Conservation (phyloP, 2,888 invertebrate species). For the Melieria omissa region DNA sequence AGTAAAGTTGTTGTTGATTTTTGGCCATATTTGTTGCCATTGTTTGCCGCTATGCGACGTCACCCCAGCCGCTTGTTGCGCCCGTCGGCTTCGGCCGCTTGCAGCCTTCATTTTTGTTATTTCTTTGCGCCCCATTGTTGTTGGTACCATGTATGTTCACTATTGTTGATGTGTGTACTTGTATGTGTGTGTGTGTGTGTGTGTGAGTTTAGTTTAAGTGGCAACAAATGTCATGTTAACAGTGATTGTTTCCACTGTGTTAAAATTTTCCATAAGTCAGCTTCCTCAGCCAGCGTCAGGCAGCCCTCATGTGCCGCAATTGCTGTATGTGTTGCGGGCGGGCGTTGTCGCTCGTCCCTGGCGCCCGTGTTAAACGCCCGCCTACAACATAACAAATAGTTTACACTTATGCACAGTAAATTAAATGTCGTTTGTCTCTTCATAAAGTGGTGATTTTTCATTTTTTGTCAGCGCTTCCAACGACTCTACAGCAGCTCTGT, state of each 20-base stretch:
- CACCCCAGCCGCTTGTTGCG: too few species aligned
- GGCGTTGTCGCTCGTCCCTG: background rate
- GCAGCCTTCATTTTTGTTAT: constrained; percentile 2
- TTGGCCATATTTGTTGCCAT: background rate
- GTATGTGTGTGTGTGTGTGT: too few species aligned
- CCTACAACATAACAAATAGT: constrained; percentile 21
- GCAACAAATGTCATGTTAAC: constrained; percentile 43
- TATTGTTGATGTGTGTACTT: background rate
- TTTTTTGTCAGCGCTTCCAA: constrained; percentile 1
- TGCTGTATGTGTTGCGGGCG: too few species aligned
- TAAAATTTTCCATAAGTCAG: constrained; percentile 16
- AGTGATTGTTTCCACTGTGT: constrained; percentile 17
- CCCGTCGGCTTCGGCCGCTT: background rate
- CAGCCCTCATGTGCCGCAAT: background rate
- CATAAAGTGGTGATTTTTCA: constrained; percentile 25
- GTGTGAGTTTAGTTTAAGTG: constrained; percentile 27
- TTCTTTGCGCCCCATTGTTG: background rate
- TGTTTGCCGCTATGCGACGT: background rate
- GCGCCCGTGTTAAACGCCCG: background rate
- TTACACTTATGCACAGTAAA: constrained; percentile 30
- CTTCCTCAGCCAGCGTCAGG: background rate
- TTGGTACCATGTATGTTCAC: background rate
- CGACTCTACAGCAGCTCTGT: too few species aligned
- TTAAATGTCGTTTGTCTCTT: constrained; percentile 27
- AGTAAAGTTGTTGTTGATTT: background rate